phyloP scores from a whole-genome alignment of 1,140 invertebrate genomes.

The Campoletis sonorensis region DNA sequence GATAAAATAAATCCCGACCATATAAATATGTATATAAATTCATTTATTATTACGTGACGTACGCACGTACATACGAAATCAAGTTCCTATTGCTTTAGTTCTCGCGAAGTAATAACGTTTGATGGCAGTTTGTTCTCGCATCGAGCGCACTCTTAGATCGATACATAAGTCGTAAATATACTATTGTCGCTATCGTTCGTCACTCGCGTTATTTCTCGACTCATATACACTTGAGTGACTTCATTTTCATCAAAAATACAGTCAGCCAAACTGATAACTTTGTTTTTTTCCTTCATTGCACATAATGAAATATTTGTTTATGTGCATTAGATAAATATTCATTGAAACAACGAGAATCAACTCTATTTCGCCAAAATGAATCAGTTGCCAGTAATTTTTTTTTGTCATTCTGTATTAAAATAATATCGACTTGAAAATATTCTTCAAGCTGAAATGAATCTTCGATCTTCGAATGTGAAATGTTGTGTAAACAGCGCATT shows the following conservation, averaged over 20 bases:
- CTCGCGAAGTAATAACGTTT: not conserved
- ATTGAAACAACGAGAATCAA: not conserved
- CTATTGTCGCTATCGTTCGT: constrained; percentile 48
- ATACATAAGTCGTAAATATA: constrained; percentile 57
- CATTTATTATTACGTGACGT: not conserved
- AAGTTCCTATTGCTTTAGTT: not conserved
- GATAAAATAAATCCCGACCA: too few species aligned
- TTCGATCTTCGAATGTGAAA: too few species aligned
- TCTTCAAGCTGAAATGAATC: not conserved
- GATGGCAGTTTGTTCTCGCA: not conserved
- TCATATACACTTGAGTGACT: constrained; percentile 47
- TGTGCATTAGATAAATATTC: too few species aligned
- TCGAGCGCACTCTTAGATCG: not conserved
- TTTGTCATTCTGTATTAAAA: too few species aligned
- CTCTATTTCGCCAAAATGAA: not conserved
- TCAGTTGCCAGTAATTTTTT: too few species aligned
- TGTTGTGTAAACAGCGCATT: not conserved
- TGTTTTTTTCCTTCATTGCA: not conserved
- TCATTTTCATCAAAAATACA: constrained; percentile 66
- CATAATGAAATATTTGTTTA: too few species aligned
- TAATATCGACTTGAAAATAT: not conserved
- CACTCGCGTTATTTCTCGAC: constrained; percentile 45
- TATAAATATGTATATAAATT: too few species aligned
- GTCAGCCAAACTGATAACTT: constrained; percentile 53
- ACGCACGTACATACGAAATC: not conserved